A percentile compares a stretch with the other conserved stretches of the same genome.
Evolutionary conservation across 2,888 invertebrate species (phyloP).

Genomic region (Pachydiplax longipennis): DNA sequence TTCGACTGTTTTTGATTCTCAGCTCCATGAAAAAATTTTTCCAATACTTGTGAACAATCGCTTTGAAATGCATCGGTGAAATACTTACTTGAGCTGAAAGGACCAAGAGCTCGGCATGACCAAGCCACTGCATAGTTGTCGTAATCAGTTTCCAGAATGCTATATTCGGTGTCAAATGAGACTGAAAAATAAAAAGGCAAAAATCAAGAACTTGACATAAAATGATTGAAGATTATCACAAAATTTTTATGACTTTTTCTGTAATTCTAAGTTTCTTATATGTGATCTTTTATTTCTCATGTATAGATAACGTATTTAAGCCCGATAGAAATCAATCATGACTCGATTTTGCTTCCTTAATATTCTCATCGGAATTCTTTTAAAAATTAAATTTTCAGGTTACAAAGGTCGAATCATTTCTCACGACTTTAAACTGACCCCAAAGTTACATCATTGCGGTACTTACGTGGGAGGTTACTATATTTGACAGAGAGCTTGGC

Average conservation of each 20-base stretch:
- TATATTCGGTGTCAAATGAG: constrained; percentile 50
- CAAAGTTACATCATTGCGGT: too few relatives aligned
- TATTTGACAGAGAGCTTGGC: constrained; percentile 51
- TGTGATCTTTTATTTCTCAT: background rate
- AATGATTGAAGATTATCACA: background rate
- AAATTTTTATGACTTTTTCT: background rate
- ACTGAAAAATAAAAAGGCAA: constrained; percentile 43
- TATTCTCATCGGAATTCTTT: too few relatives aligned
- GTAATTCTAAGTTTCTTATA: background rate
- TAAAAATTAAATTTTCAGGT: too few relatives aligned
- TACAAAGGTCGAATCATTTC: too few relatives aligned
- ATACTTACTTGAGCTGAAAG: constrained; percentile 48
- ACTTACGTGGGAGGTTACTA: constrained; percentile 46
- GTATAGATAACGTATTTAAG: too few relatives aligned
- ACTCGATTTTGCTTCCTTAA: too few relatives aligned
- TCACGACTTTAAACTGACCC: too few relatives aligned
- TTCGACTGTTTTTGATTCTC: too few relatives aligned
- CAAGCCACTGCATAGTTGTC: constrained; percentile 53
- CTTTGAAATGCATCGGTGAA: background rate
- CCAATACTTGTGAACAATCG: too few relatives aligned
- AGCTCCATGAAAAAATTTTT: too few relatives aligned
- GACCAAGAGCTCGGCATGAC: constrained; percentile 50
- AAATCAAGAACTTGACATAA: background rate
- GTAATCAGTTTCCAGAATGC: constrained; percentile 54
- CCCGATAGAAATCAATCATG: too few relatives aligned